A percentile compares a stretch with the other conserved stretches of the same genome.
phyloP scores from a whole-genome alignment of 2,888 invertebrate genomes.

The Torymus tubicola region DNA sequence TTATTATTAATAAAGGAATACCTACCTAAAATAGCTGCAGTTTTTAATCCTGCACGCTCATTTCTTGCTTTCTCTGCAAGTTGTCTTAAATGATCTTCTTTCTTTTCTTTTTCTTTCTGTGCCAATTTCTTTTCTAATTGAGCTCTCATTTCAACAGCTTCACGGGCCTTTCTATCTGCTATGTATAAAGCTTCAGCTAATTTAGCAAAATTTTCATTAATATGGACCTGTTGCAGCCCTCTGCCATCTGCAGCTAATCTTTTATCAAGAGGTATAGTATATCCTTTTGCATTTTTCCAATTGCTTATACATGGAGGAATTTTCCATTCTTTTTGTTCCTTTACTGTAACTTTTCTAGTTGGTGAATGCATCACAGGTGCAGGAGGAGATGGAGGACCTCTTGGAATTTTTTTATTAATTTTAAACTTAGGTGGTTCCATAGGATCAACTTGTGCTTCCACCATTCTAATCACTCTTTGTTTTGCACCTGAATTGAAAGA shows the following conservation, averaged over 20 bases:
- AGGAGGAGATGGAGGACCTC: conserved; percentile 98
- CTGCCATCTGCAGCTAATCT: conserved; percentile 98
- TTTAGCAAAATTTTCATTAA: conserved; percentile 99
- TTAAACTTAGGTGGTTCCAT: conserved; percentile 99
- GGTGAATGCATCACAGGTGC: conserved; percentile 99
- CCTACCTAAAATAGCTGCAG: conserved; percentile 73
- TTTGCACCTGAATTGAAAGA: conserved; percentile 98
- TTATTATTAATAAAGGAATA: neutral
- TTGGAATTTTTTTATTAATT: conserved; percentile 98
- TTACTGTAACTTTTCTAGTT: conserved; percentile 96
- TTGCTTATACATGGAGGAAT: conserved; percentile 99
- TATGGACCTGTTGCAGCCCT: conserved; percentile 97
- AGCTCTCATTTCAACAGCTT: conserved; percentile 97
- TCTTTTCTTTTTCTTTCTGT: conserved; percentile 98
- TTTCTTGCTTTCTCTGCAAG: conserved; percentile 97
- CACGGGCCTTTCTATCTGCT: conserved; percentile 97
- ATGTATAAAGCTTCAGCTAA: conserved; percentile 98
- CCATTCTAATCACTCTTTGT: conserved; percentile 97
- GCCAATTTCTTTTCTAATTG: conserved; percentile 97
- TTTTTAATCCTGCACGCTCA: conserved; percentile 90
- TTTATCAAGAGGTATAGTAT: conserved; percentile 98
- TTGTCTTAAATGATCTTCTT: conserved; percentile 94
- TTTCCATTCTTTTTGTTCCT: conserved; percentile 99
- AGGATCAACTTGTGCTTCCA: conserved; percentile 96
- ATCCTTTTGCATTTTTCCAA: conserved; percentile 99